Conservation (phyloP, 2,888 invertebrate species). For the Dicycla oo region DNA sequence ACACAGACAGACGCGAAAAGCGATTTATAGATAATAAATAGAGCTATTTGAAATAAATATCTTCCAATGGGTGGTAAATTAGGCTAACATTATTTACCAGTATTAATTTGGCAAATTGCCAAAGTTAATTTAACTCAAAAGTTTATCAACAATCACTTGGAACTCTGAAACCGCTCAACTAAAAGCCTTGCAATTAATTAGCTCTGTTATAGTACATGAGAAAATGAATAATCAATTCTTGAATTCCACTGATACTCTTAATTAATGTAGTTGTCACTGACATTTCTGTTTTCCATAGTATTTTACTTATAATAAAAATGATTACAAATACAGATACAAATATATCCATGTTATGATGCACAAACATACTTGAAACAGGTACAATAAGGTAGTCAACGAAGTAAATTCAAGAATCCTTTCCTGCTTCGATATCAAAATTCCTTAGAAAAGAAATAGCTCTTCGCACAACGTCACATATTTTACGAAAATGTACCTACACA, state of each 20-base stretch:
- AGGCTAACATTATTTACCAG: slow-evolving; percentile 30
- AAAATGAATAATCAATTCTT: slow-evolving; percentile 37
- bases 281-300: slow-evolving; percentile 6
- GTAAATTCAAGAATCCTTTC: slow-evolving; percentile 1
- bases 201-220: slow-evolving; percentile 39
- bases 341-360: background rate
- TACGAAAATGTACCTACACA: slow-evolving; percentile 6
- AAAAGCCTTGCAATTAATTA: slow-evolving; percentile 50
- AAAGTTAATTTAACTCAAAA: slow-evolving; percentile 60
- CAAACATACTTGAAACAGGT: background rate
- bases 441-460: slow-evolving; percentile 6
- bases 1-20: background rate
- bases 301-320: background rate
- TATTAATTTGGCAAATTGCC: slow-evolving; percentile 53
- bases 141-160: slow-evolving; percentile 60
- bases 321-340: too few relatives aligned
- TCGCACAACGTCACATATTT: slow-evolving; percentile 39
- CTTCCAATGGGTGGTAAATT: slow-evolving; percentile 7
- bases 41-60: background rate
- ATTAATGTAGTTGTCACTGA: slow-evolving; percentile 14
- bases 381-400: background rate
- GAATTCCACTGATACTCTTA: slow-evolving; percentile 9
- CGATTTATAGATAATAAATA: background rate
- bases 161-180: slow-evolving; percentile 38
- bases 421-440: slow-evolving; percentile 8